phyloP scores from a whole-genome alignment of 2,797 vertebrate genomes.

The Vespertilio murinus region DNA sequence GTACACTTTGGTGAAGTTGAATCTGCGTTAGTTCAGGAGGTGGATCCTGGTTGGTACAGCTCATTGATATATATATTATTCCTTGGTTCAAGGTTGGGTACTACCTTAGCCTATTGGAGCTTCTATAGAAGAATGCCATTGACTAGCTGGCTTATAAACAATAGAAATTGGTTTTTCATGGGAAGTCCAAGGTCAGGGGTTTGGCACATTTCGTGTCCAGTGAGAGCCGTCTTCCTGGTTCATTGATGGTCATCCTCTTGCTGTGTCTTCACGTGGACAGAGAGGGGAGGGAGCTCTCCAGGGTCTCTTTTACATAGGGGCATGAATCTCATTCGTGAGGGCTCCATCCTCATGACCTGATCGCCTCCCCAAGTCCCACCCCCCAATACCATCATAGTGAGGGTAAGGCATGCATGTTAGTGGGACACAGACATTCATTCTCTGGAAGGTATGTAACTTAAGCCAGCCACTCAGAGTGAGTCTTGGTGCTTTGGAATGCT shows the following conservation, averaged over 20 bases:
- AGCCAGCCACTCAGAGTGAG: background rate
- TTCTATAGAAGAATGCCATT: background rate
- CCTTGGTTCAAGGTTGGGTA: background rate
- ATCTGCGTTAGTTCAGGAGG: too few species aligned
- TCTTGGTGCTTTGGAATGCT: background rate
- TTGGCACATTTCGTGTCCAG: background rate
- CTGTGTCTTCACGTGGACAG: background rate
- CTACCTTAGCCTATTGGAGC: background rate
- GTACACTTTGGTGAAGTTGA: background rate
- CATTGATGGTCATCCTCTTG: background rate
- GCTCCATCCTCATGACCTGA: background rate
- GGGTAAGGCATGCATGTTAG: too few species aligned
- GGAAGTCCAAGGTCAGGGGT: background rate
- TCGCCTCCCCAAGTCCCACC: background rate
- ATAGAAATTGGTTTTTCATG: background rate
- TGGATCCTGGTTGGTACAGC: background rate
- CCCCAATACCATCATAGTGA: background rate
- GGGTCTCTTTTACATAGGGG: background rate
- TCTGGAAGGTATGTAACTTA: background rate
- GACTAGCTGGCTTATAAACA: background rate
- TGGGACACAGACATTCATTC: background rate
- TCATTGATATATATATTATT: background rate
- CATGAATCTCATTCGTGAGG: background rate
- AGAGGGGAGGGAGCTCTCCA: background rate
- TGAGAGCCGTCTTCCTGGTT: background rate